phyloP scores from a whole-genome alignment of 2,888 invertebrate genomes.

The Horisme vitalbata region DNA sequence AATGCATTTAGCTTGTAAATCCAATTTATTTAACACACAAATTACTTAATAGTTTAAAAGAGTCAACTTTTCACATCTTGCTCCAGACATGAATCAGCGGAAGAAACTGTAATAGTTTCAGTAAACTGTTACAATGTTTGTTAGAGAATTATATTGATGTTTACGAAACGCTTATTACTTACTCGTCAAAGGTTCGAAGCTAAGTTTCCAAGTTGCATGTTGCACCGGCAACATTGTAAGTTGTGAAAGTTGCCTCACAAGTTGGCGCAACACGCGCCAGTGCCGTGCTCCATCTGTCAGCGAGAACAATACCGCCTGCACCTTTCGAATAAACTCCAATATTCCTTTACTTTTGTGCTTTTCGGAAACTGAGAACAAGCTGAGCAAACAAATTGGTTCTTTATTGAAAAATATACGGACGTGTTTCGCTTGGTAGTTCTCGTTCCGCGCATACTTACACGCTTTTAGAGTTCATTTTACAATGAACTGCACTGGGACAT shows the following conservation, averaged over 20 bases:
- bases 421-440: slow-evolving; percentile 1
- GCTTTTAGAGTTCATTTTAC: not conserved
- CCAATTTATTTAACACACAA: too few relatives aligned
- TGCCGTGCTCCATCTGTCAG: slow-evolving; percentile 3
- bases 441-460: not conserved
- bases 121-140: too few relatives aligned
- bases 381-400: slow-evolving; percentile 11
- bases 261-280: slow-evolving; percentile 3
- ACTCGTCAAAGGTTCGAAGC: not conserved
- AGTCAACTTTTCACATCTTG: too few relatives aligned
- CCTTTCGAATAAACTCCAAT: not conserved
- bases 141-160: not conserved
- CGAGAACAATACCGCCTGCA: not conserved
- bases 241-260: not conserved
- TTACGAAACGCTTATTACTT: not conserved
- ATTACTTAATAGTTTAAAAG: too few relatives aligned
- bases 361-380: slow-evolving; percentile 11
- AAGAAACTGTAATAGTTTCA: too few relatives aligned
- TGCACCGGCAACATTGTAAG: not conserved
- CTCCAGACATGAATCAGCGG: too few relatives aligned
- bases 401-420: slow-evolving; percentile 7
- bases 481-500: not conserved
- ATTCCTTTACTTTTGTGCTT: not conserved
- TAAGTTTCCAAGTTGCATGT: slow-evolving; percentile 2
- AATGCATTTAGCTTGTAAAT: too few relatives aligned